phyloP scores from a whole-genome alignment of 2,113 vertebrate genomes.

The Formicarius rufipectus region DNA sequence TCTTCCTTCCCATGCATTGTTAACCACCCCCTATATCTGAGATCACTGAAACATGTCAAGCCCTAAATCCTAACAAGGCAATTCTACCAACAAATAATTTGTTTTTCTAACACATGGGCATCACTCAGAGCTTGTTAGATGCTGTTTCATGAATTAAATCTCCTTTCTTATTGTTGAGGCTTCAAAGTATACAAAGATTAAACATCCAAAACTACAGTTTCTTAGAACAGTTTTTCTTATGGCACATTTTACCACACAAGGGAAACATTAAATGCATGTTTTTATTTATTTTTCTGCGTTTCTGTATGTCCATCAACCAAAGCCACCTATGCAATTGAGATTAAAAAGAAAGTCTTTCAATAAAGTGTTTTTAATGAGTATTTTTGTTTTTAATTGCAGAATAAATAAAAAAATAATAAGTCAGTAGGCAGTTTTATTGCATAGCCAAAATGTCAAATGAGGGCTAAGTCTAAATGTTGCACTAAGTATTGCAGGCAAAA shows the following conservation, averaged over 20 bases:
- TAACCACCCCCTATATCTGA: neutral
- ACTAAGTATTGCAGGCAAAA: neutral
- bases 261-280: fast-evolving
- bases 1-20: neutral
- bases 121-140: neutral
- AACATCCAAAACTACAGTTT: neutral
- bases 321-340: neutral
- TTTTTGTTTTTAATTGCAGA: neutral
- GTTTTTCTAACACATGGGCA: neutral
- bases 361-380: neutral
- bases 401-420: neutral
- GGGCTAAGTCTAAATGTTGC: neutral
- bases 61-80: neutral
- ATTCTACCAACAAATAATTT: neutral
- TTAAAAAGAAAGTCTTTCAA: neutral
- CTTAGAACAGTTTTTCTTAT: neutral
- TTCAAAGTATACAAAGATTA: neutral
- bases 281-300: neutral
- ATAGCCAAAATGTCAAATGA: neutral
- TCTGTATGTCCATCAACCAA: fast-evolving
- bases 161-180: neutral
- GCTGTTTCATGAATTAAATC: neutral
- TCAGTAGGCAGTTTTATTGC: neutral
- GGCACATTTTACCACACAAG: neutral
- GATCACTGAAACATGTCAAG: neutral